Evolutionary conservation across 2,113 vertebrate species (phyloP).

Genomic region (Bufo bufo): DNA sequence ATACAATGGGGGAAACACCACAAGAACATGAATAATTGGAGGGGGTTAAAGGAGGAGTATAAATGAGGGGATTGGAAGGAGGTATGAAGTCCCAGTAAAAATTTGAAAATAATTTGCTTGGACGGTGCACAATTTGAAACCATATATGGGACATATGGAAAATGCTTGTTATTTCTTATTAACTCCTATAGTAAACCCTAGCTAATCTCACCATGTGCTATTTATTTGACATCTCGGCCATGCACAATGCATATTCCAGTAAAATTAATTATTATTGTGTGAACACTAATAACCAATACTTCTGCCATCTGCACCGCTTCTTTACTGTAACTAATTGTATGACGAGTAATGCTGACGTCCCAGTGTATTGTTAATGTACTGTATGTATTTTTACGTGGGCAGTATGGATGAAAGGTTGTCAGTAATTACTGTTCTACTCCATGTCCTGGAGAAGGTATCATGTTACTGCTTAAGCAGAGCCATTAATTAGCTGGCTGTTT

Average conservation of each 20-base stretch:
- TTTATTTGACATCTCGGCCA: neutral
- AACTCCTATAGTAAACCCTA: neutral
- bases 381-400: slow-evolving; percentile 3
- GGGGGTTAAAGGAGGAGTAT: no score
- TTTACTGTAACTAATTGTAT: neutral
- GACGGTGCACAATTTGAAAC: no score
- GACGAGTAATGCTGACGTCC: neutral
- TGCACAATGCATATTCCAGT: neutral
- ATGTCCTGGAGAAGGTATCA: slow-evolving; percentile 34
- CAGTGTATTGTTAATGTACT: slow-evolving; percentile 29
- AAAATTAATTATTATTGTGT: neutral
- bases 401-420: slow-evolving; percentile 9
- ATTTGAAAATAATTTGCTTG: no score
- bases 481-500: slow-evolving; percentile 41
- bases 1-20: no score
- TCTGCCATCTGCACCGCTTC: neutral
- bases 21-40: no score
- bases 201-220: neutral
- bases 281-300: neutral
- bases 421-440: slow-evolving; percentile 32
- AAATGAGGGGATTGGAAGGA: no score
- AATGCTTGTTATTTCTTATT: no score
- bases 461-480: neutral
- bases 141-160: no score
- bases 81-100: no score